Percentiles rank a stretch among this genome's conserved stretches.
Conservation (phyloP, 2,113 vertebrate species). For the Forbesichthys papilliferus region DNA sequence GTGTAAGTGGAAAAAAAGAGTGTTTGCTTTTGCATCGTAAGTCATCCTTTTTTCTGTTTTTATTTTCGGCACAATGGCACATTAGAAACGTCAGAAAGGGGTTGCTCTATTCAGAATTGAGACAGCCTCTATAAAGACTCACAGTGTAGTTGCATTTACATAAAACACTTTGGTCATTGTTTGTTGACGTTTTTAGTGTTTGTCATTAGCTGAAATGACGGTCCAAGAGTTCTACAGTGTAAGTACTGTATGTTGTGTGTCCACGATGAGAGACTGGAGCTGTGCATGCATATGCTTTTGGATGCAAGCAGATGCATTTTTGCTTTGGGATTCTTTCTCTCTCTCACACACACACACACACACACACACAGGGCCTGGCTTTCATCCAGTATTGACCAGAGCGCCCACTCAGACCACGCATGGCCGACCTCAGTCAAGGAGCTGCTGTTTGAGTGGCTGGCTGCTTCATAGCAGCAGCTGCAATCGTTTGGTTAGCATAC, state of each 20-base stretch:
- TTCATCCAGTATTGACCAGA: constrained; percentile 51
- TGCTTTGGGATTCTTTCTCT: constrained; percentile 39
- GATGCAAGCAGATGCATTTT: constrained; percentile 46
- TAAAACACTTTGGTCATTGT: no score
- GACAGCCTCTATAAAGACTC: background rate
- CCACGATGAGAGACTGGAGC: background rate
- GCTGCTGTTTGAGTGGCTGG: constrained; percentile 44
- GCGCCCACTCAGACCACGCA: constrained; percentile 60
- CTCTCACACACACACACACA: constrained; percentile 17
- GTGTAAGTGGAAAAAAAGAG: constrained; percentile 4
- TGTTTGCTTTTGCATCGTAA: background rate
- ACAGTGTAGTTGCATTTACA: no score
- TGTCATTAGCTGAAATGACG: no score
- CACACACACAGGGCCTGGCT: constrained; percentile 48
- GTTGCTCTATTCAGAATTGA: background rate
- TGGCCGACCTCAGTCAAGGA: constrained; percentile 62
- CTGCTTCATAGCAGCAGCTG: constrained; percentile 34
- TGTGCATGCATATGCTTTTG: constrained; percentile 16
- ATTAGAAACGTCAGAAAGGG: background rate
- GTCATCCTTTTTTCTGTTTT: background rate
- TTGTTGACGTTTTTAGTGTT: no score
- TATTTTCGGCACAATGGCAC: background rate
- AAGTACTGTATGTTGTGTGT: background rate
- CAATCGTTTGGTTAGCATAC: constrained; percentile 2
- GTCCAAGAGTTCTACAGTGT: background rate